Base-by-base conservation (phyloP, 2,797 vertebrate genomes). In the Tachyglossus aculeatus region DNA sequence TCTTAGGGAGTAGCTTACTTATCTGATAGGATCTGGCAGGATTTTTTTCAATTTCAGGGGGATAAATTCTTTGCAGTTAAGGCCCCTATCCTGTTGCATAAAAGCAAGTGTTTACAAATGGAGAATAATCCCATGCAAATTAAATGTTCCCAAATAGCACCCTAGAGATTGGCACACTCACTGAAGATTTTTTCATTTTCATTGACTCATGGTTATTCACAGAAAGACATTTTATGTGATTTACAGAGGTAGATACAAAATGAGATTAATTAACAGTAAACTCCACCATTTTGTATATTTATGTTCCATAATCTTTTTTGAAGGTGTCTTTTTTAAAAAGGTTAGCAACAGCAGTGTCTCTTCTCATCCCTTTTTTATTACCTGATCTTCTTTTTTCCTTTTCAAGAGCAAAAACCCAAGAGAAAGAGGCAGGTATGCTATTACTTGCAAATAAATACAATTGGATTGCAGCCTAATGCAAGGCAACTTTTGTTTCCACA, bases 401-500 rank as follows among this genome's bases (percentile, higher is more conserved):
- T 32, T 22, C 16, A 52, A 88, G 63, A 86, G 60, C 36, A 81
- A 43, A 76, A 82, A 66, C 83, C 77, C 81, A 62, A 78, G 56
- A 67, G 63, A 77, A 87, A 81, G 77, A 77, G 71, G 34, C 57
- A 78, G 72, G 64, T 91, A 69, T 81, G 81, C 78, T 86, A 31
- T 84, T 91, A 81, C 70, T 27, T 65, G 72, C 81, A 79, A 81
- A 80, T 54, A 74, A 75, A 71, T 81, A 74, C 61, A 87, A 74
- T 15, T 90, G 87, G 80, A 74, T 71, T 67, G 58, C 40, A 77
- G 88, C 89, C 88, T 90, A 86, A 88, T 82, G 81, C 56, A 75
- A 56, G 37, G 36, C 14, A 12, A 14, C 68, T 77, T 91, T 91
- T 91, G 83, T 90, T 85, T 88, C 88, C 73, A 34, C 39, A 67